Conservation (phyloP, 2,888 invertebrate genomes). For the Microplitis manilae region DNA sequence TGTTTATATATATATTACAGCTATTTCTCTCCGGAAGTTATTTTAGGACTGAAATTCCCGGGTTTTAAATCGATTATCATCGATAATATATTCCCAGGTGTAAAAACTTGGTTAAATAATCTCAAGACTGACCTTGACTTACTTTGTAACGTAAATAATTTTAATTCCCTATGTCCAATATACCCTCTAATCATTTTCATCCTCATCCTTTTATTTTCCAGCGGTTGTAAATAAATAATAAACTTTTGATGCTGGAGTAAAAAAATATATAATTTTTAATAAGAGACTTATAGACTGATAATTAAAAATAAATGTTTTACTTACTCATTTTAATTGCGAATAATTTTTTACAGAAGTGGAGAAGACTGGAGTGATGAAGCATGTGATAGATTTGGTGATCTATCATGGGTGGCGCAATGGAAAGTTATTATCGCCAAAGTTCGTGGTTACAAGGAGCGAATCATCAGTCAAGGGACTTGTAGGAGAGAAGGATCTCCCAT, state of each 20-base stretch:
- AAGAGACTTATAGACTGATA: background rate
- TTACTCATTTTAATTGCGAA: background rate
- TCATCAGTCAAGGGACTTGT: constrained; percentile 61
- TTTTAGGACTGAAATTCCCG: constrained; percentile 43
- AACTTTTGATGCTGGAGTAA: no score
- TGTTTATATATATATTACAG: background rate
- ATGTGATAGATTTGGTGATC: constrained; percentile 58
- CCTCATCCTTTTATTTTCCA: background rate
- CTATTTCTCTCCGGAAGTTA: constrained; percentile 39
- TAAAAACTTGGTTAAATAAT: constrained; percentile 21
- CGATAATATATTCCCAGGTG: constrained; percentile 29
- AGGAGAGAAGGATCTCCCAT: constrained; percentile 81
- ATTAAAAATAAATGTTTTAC: background rate
- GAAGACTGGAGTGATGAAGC: constrained; percentile 64
- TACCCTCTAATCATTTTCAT: background rate
- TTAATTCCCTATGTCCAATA: background rate
- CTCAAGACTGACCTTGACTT: constrained; percentile 9
- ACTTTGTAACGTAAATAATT: constrained; percentile 8
- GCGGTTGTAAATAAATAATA: no score
- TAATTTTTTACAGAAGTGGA: constrained; percentile 47
- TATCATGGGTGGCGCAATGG: constrained; percentile 81
- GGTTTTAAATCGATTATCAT: constrained; percentile 44
- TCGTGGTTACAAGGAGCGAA: constrained; percentile 79
- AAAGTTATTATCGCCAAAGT: constrained; percentile 84
- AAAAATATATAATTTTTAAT: no score